Evolutionary conservation across 2,888 invertebrate genomes (phyloP), one percentile per base, ranked within the genome.

Genomic region (Macrophya alboannulata): DNA sequence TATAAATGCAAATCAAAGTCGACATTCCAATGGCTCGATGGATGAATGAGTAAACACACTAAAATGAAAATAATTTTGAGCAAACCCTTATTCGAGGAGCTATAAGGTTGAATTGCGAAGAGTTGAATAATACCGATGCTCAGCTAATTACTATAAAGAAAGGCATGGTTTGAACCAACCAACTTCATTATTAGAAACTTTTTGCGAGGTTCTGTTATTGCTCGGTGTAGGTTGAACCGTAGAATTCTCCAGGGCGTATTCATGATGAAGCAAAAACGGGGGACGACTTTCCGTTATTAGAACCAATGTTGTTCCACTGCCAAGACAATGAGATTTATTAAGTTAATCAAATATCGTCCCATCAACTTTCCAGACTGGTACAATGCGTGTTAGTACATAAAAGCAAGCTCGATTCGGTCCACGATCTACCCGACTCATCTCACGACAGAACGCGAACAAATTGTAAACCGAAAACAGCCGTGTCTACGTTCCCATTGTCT

Each of bases 141-240:
- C 9, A 17, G 31, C 77, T 31, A 77, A 77, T 77, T 77, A 77
- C 25, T 77, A 77, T 31, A 55, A 55, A 77, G 77, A 51, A 77
- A 77, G 21, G 77, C 51, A 77, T 55, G 55, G 51, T 55, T 77
- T 31, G n/a, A 55, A 55, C 77, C 51, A 77, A 37, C 51, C 48
- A 77, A 55, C 31, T 51, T 77, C 77, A 77, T 77, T 77, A 77
- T 55, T 77, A 51, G 55, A 77, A 77, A 77, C 77, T 77, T 77
- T 77, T 77, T 17, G 40, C 55, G 15, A 37, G 17, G 51, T 31
- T 77, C 55, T 55, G 51, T 77, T 77, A 77, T 55, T 77, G 51
- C 37, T 77, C 31, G 55, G 51, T 77, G 77, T 55, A 77, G 17
- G 55, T 43, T 31, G 43, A 43, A 43, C 77, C 77, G 31, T 55